Conservation (phyloP, 2,797 vertebrate species). For the Coregonus ussuriensis region DNA sequence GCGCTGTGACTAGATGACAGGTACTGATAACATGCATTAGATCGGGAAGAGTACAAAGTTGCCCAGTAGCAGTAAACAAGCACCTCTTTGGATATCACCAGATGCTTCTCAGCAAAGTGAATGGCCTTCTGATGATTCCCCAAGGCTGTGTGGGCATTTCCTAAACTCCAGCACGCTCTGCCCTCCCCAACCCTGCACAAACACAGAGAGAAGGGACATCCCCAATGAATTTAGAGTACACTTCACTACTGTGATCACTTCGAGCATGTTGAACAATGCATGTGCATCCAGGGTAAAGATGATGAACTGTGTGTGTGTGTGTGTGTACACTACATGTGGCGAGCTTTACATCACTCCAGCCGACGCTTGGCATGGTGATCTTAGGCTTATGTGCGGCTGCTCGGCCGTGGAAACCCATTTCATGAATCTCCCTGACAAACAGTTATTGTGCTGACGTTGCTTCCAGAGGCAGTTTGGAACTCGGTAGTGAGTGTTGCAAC, state of each 20-base stretch:
- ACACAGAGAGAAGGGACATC: constrained; percentile 34
- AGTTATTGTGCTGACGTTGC: too few species aligned
- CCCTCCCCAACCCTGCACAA: constrained; percentile 91
- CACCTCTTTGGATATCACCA: constrained; percentile 97
- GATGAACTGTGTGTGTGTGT: too few species aligned
- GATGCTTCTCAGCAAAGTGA: constrained; percentile 91
- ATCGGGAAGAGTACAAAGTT: not conserved
- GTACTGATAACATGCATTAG: constrained; percentile 3
- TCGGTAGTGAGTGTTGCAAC: too few species aligned
- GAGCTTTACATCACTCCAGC: too few species aligned
- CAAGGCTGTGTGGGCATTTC: constrained; percentile 93
- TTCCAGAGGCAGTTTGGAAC: too few species aligned
- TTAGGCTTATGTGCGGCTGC: too few species aligned
- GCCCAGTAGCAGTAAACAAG: constrained; percentile 43
- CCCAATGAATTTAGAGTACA: not conserved
- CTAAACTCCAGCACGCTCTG: constrained; percentile 96
- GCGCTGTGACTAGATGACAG: constrained; percentile 28
- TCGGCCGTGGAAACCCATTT: too few species aligned
- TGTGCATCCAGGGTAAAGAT: too few species aligned
- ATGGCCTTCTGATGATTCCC: constrained; percentile 94
- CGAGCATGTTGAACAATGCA: not conserved
- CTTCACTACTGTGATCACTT: not conserved
- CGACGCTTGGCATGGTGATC: too few species aligned
- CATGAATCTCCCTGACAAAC: too few species aligned
- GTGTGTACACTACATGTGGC: too few species aligned